Conservation (phyloP, 2,888 invertebrate genomes). For the Amiota communis region DNA sequence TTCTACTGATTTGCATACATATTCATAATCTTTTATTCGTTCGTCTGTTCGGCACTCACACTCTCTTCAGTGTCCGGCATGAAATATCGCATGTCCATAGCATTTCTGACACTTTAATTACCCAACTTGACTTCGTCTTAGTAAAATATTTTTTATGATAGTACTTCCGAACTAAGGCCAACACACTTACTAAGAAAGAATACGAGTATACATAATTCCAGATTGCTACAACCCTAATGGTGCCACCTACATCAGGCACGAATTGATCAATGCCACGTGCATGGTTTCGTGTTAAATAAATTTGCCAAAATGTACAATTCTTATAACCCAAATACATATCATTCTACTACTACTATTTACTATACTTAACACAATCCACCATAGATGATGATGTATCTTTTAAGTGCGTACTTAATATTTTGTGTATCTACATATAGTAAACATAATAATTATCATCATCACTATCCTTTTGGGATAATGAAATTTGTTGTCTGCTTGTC, state of each 20-base stretch:
- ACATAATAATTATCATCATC: background rate
- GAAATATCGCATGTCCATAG: conserved; percentile 65
- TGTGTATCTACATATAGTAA: background rate
- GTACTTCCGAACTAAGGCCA: conserved; percentile 1
- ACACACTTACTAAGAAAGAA: conserved; percentile 40
- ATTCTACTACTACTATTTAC: too few species aligned
- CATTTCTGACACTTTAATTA: conserved; percentile 68
- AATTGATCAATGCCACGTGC: conserved; percentile 28
- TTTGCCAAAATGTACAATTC: conserved; percentile 28
- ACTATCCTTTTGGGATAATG: background rate
- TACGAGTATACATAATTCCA: conserved; percentile 25
- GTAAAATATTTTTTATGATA: conserved; percentile 28
- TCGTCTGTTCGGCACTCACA: conserved; percentile 32
- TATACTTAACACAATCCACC: too few species aligned
- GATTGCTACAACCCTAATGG: too few species aligned
- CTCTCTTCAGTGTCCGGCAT: conserved; percentile 48
- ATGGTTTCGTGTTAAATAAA: conserved; percentile 19
- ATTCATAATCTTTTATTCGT: conserved; percentile 59
- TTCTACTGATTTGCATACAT: conserved; percentile 64
- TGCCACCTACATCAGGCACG: background rate
- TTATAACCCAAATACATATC: too few species aligned
- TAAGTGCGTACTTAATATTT: conserved; percentile 18
- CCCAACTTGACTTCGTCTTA: conserved; percentile 44
- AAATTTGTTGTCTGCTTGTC: conserved; percentile 45
- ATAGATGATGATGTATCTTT: conserved; percentile 5